Conservation (phyloP, 2,888 invertebrate species). For the Limnephilus auricula region DNA sequence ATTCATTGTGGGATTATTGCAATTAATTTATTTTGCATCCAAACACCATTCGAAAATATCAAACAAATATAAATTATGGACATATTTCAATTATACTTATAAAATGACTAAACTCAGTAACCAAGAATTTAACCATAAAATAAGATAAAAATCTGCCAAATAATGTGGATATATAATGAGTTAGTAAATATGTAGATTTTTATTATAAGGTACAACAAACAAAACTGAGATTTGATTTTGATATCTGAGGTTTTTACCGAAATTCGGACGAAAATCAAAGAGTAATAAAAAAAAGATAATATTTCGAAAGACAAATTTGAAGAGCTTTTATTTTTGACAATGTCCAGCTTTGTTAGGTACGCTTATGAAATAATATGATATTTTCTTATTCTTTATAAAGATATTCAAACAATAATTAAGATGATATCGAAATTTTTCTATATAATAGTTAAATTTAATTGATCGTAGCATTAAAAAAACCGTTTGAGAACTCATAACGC, state of each 20-base stretch:
- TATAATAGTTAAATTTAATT: no score
- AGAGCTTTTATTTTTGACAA: background rate
- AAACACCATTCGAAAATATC: no score
- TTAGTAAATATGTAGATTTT: background rate
- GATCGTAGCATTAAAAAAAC: no score
- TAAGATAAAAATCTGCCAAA: no score
- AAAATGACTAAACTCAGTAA: background rate
- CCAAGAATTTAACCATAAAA: no score
- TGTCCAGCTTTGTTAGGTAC: background rate
- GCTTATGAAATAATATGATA: background rate
- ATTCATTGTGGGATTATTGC: background rate
- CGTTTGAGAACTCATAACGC: no score
- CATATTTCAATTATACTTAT: background rate
- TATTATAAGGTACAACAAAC: background rate
- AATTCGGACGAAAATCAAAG: background rate
- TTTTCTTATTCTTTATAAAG: background rate
- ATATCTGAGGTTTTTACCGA: background rate
- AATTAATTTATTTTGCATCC: background rate
- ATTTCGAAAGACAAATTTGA: background rate
- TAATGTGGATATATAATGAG: background rate
- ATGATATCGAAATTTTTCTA: no score
- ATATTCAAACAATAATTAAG: no score
- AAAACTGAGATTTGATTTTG: background rate
- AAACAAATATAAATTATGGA: no score
- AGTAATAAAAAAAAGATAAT: background rate